Evolutionary conservation across 2,113 vertebrate species (phyloP).

Genomic region (Arothron firmamentum): DNA sequence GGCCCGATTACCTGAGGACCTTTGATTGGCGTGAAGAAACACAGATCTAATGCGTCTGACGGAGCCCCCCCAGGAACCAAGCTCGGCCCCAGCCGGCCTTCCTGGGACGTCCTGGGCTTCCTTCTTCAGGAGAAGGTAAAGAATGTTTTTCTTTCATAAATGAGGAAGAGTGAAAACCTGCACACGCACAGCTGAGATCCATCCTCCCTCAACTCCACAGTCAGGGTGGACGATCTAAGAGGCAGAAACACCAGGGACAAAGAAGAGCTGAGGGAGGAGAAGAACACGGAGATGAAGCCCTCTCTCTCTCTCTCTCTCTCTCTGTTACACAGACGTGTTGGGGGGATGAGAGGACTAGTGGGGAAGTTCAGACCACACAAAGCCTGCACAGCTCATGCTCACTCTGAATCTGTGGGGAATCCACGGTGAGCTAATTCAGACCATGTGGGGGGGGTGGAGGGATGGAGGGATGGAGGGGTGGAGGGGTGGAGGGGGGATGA

Average conservation of each 20-base stretch:
- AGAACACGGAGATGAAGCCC: too few relatives aligned
- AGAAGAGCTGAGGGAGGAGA: not conserved
- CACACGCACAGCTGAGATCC: too few relatives aligned
- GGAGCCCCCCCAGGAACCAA: conserved; percentile 27
- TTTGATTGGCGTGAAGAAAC: not conserved
- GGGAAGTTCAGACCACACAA: conserved; percentile 58
- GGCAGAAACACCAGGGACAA: not conserved
- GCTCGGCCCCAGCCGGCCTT: conserved; percentile 54
- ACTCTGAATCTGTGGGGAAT: conserved; percentile 41
- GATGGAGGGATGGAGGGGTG: conserved; percentile 13
- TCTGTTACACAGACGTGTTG: too few relatives aligned
- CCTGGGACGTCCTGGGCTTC: too few relatives aligned
- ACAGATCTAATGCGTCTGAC: conserved; percentile 8
- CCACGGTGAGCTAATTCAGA: conserved; percentile 60
- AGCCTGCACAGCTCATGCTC: conserved; percentile 35
- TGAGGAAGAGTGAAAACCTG: too few relatives aligned
- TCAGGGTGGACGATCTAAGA: conserved; percentile 1
- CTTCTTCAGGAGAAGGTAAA: too few relatives aligned
- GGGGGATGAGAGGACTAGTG: conserved; percentile 10
- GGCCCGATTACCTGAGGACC: not conserved
- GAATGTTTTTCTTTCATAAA: too few relatives aligned
- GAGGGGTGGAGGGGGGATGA: not conserved
- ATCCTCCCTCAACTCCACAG: too few relatives aligned
- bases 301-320: too few relatives aligned
- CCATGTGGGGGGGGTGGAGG: conserved; percentile 52